Percentiles rank a stretch among this genome's conserved stretches.
Conservation (phyloP, 2,888 invertebrate genomes). For the Volucella inanis region DNA sequence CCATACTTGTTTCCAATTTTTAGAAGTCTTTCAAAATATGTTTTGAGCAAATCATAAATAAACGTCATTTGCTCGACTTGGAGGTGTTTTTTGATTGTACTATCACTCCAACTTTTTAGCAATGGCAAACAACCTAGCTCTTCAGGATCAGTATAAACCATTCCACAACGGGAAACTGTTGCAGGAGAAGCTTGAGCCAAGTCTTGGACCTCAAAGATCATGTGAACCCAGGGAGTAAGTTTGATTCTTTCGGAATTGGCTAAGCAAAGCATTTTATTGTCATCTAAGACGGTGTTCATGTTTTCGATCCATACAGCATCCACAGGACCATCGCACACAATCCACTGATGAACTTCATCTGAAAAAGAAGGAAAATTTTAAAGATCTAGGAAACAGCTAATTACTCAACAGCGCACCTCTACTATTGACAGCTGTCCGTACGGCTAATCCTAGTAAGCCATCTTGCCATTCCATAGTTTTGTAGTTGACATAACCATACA, state of each 20-base stretch:
- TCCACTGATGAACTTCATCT: slow-evolving; percentile 92
- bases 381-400: slow-evolving; percentile 3
- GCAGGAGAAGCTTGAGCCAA: slow-evolving; percentile 95
- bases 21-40: slow-evolving; percentile 87
- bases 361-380: slow-evolving; percentile 77
- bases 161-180: slow-evolving; percentile 92
- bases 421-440: slow-evolving; percentile 79
- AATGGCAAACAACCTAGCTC: slow-evolving; percentile 92
- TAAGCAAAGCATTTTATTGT: slow-evolving; percentile 96
- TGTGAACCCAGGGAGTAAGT: slow-evolving; percentile 93
- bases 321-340: slow-evolving; percentile 95
- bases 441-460: slow-evolving; percentile 88
- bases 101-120: slow-evolving; percentile 90
- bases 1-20: slow-evolving; percentile 88
- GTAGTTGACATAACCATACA: slow-evolving; percentile 93
- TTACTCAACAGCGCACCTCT: slow-evolving; percentile 77
- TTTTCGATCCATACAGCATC: slow-evolving; percentile 98
- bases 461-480: slow-evolving; percentile 95
- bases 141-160: slow-evolving; percentile 95
- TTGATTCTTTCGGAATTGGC: slow-evolving; percentile 96
- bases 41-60: slow-evolving; percentile 87
- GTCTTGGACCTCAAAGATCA: slow-evolving; percentile 94
- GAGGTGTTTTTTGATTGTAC: slow-evolving; percentile 83
- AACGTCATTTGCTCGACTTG: slow-evolving; percentile 85
- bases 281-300: slow-evolving; percentile 95